Percentiles rank a stretch among this genome's conserved stretches.
Evolutionary conservation across 2,888 invertebrate genomes (phyloP).

Genomic region (Octonoba sinensis): DNA sequence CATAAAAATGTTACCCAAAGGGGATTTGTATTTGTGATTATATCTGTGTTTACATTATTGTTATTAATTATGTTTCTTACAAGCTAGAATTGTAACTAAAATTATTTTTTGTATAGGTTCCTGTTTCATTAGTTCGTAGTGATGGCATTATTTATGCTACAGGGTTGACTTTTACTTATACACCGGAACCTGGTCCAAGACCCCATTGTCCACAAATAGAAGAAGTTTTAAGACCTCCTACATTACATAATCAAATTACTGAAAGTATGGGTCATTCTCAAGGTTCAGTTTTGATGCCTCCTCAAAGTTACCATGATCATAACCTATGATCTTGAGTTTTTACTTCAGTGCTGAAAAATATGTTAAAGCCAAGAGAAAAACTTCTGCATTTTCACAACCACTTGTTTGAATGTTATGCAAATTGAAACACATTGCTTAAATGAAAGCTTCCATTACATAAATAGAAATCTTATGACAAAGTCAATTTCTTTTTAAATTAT

Average conservation of each 20-base stretch:
- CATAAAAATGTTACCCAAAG: no score
- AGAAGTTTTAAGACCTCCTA: constrained; percentile 67
- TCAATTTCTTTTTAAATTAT: no score
- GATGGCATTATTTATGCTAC: constrained; percentile 99
- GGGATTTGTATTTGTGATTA: no score
- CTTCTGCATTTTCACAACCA: no score
- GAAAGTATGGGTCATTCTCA: constrained; percentile 43
- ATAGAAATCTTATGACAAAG: no score
- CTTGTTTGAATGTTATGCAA: no score
- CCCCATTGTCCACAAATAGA: constrained; percentile 84
- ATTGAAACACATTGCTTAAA: no score
- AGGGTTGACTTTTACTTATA: constrained; percentile 96
- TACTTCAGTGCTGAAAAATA: not conserved
- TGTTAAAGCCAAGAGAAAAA: no score
- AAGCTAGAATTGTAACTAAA: no score
- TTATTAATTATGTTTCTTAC: no score
- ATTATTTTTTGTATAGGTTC: constrained; percentile 74
- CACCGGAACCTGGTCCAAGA: constrained; percentile 94
- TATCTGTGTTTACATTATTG: no score
- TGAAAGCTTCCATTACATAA: no score
- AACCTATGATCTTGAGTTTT: constrained; percentile 35
- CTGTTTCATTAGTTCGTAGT: constrained; percentile 94
- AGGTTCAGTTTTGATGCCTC: constrained; percentile 41
- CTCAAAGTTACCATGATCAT: constrained; percentile 55
- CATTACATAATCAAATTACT: constrained; percentile 47